Percentiles rank a stretch among this genome's conserved stretches.
These are phyloP conservation scores for Taphrorychus bicolor DNA, from an alignment of 2,888 invertebrate species.

Conservation along the genomic window DNA sequence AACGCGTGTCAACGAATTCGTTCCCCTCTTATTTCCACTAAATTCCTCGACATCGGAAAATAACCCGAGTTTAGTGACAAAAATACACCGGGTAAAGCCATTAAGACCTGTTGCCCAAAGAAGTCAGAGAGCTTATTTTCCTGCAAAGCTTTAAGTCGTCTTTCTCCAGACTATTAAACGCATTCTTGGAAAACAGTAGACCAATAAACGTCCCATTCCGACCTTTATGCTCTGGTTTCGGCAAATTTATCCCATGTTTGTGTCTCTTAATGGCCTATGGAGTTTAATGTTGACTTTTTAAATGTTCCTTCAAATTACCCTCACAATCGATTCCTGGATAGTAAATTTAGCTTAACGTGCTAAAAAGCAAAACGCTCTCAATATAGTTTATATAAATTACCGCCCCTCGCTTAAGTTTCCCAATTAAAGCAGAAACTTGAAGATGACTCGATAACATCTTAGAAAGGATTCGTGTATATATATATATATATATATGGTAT, in stretches of 20 bases:
- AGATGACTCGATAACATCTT: slow-evolving; percentile 34
- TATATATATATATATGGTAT: slow-evolving; percentile 14
- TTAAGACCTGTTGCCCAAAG: slow-evolving; percentile 27
- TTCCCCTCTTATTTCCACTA: neutral
- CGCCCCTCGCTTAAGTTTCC: slow-evolving; percentile 22
- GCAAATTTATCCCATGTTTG: slow-evolving; percentile 18
- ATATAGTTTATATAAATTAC: slow-evolving; percentile 11
- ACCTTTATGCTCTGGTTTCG: slow-evolving; percentile 24
- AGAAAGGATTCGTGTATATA: slow-evolving; percentile 22
- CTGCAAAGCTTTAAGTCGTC: slow-evolving; percentile 16
- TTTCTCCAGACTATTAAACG: slow-evolving; percentile 30
- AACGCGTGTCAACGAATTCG: slow-evolving; percentile 24
- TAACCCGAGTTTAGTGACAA: neutral
- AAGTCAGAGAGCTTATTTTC: slow-evolving; percentile 25
- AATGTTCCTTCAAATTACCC: neutral
- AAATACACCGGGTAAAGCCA: neutral
- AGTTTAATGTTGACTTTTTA: slow-evolving; percentile 24
- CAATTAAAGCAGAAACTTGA: slow-evolving; percentile 30
- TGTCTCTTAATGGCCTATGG: neutral
- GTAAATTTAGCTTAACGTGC: neutral
- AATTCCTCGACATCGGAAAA: neutral
- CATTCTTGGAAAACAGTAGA: slow-evolving; percentile 27
- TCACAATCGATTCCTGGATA: neutral
- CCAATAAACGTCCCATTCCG: slow-evolving; percentile 27
- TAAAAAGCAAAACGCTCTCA: neutral